Conservation (phyloP, 2,797 vertebrate genomes). For the Numenius phaeopus region DNA sequence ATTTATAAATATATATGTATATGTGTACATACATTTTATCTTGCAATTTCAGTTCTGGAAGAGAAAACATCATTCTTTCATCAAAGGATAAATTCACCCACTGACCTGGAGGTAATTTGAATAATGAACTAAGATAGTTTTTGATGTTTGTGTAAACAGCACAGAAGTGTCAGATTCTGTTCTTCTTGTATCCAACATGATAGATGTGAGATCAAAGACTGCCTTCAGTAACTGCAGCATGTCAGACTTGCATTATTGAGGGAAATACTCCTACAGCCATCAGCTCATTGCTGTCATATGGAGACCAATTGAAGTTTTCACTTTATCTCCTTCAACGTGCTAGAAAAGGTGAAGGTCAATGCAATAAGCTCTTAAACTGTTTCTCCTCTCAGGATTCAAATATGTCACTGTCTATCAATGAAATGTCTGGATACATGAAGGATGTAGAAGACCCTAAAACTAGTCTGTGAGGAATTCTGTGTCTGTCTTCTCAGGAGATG, state of each 20-base stretch:
- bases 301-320: neutral
- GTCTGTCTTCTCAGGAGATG: neutral
- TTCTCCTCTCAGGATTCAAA: neutral
- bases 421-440: neutral
- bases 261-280: neutral
- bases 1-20: constrained; percentile 12
- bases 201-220: constrained; percentile 37
- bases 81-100: constrained; percentile 37
- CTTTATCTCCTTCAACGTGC: neutral
- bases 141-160: constrained; percentile 42
- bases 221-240: constrained; percentile 1
- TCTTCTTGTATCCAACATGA: neutral
- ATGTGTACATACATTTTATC: neutral
- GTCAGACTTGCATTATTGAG: neutral
- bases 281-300: neutral
- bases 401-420: neutral
- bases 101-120: constrained; percentile 60
- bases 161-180: constrained; percentile 7
- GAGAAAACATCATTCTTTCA: neutral
- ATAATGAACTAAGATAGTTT: constrained; percentile 35
- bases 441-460: neutral
- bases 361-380: neutral
- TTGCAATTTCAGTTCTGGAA: neutral
- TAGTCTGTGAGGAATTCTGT: neutral
- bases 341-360: neutral